phyloP scores from a whole-genome alignment of 1,140 invertebrate genomes.

The Temnothorax longispinosus region DNA sequence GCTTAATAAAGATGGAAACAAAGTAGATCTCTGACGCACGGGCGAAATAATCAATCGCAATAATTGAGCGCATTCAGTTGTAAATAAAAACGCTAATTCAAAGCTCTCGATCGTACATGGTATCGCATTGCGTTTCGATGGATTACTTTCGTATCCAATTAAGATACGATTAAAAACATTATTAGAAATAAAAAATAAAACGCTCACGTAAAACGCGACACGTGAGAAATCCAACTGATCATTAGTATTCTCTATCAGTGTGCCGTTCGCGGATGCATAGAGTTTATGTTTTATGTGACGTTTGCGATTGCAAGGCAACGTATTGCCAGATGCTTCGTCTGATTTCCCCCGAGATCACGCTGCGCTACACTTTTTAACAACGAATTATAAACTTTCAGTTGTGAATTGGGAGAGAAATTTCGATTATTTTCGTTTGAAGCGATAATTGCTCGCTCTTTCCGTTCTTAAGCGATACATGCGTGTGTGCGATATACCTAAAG shows the following conservation, averaged over 20 bases:
- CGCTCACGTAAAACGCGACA: slow-evolving; percentile 6
- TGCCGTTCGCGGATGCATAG: slow-evolving; percentile 62
- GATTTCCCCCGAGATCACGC: slow-evolving; percentile 64
- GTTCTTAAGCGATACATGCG: background rate
- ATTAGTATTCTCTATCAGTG: slow-evolving; percentile 72
- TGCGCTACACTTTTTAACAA: slow-evolving; percentile 61
- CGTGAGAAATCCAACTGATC: slow-evolving; percentile 59
- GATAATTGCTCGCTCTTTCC: background rate
- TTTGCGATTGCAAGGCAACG: slow-evolving; percentile 64
- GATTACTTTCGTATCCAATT: background rate
- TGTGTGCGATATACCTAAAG: background rate
- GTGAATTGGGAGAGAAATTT: slow-evolving; percentile 22
- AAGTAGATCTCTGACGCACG: background rate
- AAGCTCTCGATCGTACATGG: background rate
- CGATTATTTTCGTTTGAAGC: slow-evolving; percentile 5
- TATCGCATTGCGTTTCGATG: background rate
- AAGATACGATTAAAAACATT: slow-evolving; percentile 1
- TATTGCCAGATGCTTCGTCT: slow-evolving; percentile 53
- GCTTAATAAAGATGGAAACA: background rate
- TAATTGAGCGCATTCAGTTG: too few relatives aligned
- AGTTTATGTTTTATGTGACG: slow-evolving; percentile 69
- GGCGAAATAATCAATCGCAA: background rate
- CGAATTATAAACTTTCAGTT: slow-evolving; percentile 65
- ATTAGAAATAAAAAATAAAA: background rate
- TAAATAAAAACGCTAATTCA: background rate